These are phyloP conservation scores for Bryconaethiops microstoma DNA, from an alignment of 2,797 vertebrate species.

Conservation along the genomic window DNA sequence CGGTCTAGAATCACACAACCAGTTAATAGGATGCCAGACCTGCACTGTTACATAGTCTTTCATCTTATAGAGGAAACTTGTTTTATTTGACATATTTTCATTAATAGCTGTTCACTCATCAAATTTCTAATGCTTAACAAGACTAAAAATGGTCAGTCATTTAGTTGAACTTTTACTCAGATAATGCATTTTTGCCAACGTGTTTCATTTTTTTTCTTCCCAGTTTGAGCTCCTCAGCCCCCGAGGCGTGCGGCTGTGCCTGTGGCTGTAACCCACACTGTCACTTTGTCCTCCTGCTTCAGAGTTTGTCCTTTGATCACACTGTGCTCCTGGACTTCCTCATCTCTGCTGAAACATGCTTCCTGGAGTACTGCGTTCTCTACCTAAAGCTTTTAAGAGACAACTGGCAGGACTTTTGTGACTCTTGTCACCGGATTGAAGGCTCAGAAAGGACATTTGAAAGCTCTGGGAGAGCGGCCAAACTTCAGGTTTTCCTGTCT, in stretches of 20 bases:
- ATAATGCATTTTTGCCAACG: neutral
- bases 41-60: too few species aligned
- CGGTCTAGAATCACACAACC: too few species aligned
- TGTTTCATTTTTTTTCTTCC: neutral
- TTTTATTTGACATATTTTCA: too few species aligned
- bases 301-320: slow-evolving; percentile 85
- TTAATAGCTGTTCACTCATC: too few species aligned
- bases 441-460: neutral
- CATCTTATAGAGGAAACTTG: too few species aligned
- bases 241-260: slow-evolving; percentile 70
- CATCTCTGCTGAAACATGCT: slow-evolving; percentile 94
- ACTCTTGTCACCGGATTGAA: slow-evolving; percentile 68
- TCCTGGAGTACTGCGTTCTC: slow-evolving; percentile 90
- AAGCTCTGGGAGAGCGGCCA: neutral
- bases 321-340: slow-evolving; percentile 92
- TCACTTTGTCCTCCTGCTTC: slow-evolving; percentile 85
- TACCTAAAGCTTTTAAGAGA: slow-evolving; percentile 85
- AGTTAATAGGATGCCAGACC: too few species aligned
- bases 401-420: slow-evolving; percentile 77
- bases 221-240: slow-evolving; percentile 38
- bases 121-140: too few species aligned
- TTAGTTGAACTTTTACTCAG: too few species aligned
- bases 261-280: slow-evolving; percentile 91
- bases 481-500: neutral
- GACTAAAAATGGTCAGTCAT: too few species aligned